Evolutionary conservation across 2,113 vertebrate genomes (phyloP).

Genomic region (Noturus placidus): DNA sequence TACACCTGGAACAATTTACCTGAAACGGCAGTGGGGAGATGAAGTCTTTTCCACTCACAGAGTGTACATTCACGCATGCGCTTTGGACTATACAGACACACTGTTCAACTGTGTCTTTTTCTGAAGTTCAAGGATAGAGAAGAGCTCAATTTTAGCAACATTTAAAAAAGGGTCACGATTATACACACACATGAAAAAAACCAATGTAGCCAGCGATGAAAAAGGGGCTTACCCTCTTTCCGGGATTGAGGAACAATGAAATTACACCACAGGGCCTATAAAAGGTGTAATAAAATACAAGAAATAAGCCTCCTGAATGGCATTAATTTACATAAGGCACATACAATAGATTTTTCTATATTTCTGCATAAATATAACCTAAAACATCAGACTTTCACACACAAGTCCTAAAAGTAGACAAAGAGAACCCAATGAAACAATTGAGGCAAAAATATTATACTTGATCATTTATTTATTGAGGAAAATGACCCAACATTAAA

Average conservation of each 20-base stretch:
- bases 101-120: conserved; percentile 69
- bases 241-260: conserved; percentile 84
- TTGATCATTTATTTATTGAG: too few species aligned
- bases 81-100: conserved; percentile 91
- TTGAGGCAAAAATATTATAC: too few species aligned
- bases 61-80: conserved; percentile 92
- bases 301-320: neutral
- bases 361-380: too few species aligned
- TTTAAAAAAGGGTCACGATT: neutral
- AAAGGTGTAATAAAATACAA: conserved; percentile 34
- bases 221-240: conserved; percentile 73
- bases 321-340: neutral
- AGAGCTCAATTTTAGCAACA: neutral
- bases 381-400: too few species aligned
- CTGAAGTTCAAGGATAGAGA: conserved; percentile 51
- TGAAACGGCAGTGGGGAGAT: conserved; percentile 93
- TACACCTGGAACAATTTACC: conserved; percentile 62
- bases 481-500: too few species aligned
- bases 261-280: conserved; percentile 94
- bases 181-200: neutral
- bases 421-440: too few species aligned
- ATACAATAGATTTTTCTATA: too few species aligned
- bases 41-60: conserved; percentile 91
- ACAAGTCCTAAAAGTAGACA: too few species aligned
- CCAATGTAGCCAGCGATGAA: neutral